These are phyloP conservation scores for Eueides isabella DNA, from an alignment of 1,140 invertebrate genomes.

Conservation along the genomic window DNA sequence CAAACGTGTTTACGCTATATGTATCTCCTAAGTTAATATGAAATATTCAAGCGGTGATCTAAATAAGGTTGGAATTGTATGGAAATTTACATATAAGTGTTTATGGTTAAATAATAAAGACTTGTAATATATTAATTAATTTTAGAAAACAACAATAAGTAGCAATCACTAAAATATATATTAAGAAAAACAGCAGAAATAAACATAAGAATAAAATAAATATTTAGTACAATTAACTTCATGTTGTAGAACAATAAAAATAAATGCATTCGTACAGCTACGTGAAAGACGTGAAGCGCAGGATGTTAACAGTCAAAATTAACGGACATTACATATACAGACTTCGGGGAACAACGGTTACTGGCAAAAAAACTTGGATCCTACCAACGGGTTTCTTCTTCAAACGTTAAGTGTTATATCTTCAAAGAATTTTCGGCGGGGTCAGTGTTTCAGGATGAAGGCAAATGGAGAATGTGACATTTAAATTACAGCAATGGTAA, in stretches of 20 bases:
- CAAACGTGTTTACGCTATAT: conserved; percentile 44
- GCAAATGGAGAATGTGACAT: not conserved
- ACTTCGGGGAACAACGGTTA: conserved; percentile 29
- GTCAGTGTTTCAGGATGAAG: conserved; percentile 47
- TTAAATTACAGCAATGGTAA: conserved; percentile 6
- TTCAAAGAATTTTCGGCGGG: conserved; percentile 44
- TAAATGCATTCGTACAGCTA: conserved; percentile 24
- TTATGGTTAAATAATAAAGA: not conserved
- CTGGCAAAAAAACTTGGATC: conserved; percentile 13
- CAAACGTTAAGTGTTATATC: conserved; percentile 42
- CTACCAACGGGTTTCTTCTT: conserved; percentile 30
- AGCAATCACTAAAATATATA: no score
- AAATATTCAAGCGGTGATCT: conserved; percentile 40
- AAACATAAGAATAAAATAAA: not conserved
- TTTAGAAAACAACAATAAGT: not conserved
- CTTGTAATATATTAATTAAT: no score
- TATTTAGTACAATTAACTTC: not conserved
- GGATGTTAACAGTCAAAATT: conserved; percentile 27
- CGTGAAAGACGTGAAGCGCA: conserved; percentile 17
- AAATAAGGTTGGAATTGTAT: conserved; percentile 30
- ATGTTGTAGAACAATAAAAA: conserved; percentile 16
- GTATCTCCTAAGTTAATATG: conserved; percentile 44
- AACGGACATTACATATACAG: conserved; percentile 23
- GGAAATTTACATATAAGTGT: conserved; percentile 22
- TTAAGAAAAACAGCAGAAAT: not conserved